Evolutionary conservation across 2,797 vertebrate genomes (phyloP).

Genomic region (Hippopotamyrus pictus): DNA sequence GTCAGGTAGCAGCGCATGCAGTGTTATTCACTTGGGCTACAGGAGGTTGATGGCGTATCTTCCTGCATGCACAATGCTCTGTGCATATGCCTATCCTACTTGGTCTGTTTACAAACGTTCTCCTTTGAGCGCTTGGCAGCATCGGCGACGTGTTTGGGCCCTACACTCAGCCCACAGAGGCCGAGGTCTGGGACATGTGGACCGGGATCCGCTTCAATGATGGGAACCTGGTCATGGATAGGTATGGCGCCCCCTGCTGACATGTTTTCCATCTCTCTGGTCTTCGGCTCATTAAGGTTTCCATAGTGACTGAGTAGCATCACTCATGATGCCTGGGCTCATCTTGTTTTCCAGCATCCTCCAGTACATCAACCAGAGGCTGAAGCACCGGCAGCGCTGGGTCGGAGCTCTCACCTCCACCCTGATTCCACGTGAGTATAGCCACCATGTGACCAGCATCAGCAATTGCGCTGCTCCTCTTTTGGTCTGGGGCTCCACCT

Average conservation of each 20-base stretch:
- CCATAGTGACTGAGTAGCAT: background rate
- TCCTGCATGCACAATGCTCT: background rate
- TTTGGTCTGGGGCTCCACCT: background rate
- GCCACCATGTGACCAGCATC: background rate
- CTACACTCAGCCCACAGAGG: constrained; percentile 81
- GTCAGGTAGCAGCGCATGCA: background rate
- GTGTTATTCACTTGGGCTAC: background rate
- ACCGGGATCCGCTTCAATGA: constrained; percentile 78
- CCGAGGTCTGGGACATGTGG: constrained; percentile 96
- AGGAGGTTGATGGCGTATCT: background rate
- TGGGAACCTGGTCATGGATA: constrained; percentile 85
- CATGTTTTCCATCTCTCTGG: background rate
- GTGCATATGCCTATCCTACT: background rate
- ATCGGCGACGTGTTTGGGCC: constrained; percentile 85
- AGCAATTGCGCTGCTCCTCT: background rate
- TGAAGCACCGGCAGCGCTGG: constrained; percentile 83
- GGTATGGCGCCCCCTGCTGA: constrained; percentile 53
- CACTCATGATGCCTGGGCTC: background rate
- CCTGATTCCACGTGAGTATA: constrained; percentile 77
- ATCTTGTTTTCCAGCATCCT: constrained; percentile 64
- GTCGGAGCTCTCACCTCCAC: constrained; percentile 77
- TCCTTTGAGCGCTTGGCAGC: constrained; percentile 47
- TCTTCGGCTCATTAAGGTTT: background rate
- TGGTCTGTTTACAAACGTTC: background rate
- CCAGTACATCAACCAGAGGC: constrained; percentile 88